phyloP scores from a whole-genome alignment of 1,140 invertebrate genomes.

The Bombus picipes region DNA sequence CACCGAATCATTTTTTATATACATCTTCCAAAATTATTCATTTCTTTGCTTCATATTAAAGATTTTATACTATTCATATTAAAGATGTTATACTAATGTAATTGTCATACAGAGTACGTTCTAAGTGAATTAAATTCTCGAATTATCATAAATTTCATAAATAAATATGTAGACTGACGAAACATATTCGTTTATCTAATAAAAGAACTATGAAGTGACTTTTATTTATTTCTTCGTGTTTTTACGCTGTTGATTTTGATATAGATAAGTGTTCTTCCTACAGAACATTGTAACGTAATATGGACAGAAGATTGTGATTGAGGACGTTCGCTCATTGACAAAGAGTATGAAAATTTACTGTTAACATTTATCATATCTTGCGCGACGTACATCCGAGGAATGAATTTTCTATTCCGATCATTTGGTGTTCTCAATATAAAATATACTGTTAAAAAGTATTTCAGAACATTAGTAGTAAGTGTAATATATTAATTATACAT shows the following conservation, averaged over 20 bases:
- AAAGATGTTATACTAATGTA: no score
- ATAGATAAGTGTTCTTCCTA: neutral
- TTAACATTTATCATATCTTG: neutral
- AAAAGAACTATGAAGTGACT: no score
- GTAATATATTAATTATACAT: no score
- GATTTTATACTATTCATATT: no score
- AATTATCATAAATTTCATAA: no score
- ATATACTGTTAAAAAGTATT: neutral
- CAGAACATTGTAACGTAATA: neutral
- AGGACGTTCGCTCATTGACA: neutral
- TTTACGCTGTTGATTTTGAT: neutral
- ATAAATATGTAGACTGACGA: no score
- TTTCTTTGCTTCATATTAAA: no score
- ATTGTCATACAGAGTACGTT: no score
- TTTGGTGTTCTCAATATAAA: neutral
- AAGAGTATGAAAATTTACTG: neutral
- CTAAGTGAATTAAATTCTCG: no score
- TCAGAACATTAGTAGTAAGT: neutral
- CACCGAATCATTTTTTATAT: no score
- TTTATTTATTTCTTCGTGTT: no score
- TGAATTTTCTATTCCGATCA: neutral
- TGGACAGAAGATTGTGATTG: neutral
- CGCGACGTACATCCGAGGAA: neutral
- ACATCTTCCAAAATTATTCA: no score
- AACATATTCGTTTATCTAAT: neutral